Percentiles rank a stretch among this genome's conserved stretches.
Conservation (phyloP, 2,888 invertebrate species). For the Eilema griseolum region DNA sequence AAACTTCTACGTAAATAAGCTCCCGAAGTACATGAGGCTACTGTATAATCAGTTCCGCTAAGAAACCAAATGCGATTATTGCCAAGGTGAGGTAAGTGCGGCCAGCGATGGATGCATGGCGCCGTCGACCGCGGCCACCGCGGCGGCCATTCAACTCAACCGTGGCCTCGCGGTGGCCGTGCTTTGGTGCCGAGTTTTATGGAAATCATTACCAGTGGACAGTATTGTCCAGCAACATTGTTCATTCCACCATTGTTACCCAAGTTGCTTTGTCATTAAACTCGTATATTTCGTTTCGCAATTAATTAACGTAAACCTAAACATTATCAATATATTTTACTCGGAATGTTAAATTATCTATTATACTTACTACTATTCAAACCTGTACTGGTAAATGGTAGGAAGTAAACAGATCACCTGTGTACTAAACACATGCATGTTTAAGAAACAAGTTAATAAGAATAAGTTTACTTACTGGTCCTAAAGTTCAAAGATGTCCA, state of each 20-base stretch:
- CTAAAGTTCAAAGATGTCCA: constrained; percentile 51
- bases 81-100: constrained; percentile 79
- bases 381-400: constrained; percentile 11
- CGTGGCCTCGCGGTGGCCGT: constrained; percentile 64
- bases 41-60: constrained; percentile 72
- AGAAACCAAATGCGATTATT: constrained; percentile 77
- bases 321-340: constrained; percentile 40
- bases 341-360: constrained; percentile 10
- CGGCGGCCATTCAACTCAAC: constrained; percentile 82
- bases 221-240: constrained; percentile 28
- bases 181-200: constrained; percentile 58
- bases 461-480: constrained; percentile 57
- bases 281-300: constrained; percentile 22
- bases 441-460: constrained; percentile 33
- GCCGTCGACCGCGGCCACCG: constrained; percentile 63
- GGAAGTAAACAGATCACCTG: constrained; percentile 19
- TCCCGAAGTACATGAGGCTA: constrained; percentile 53
- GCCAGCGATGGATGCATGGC: constrained; percentile 71
- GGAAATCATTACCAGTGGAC: constrained; percentile 40
- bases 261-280: neutral
- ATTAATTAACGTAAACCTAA: constrained; percentile 30
- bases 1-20: constrained; percentile 34
- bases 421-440: constrained; percentile 20
- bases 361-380: constrained; percentile 23
- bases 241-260: constrained; percentile 18